These are phyloP conservation scores for Bembecia ichneumoniformis DNA, from an alignment of 2,888 invertebrate genomes.

Conservation along the genomic window DNA sequence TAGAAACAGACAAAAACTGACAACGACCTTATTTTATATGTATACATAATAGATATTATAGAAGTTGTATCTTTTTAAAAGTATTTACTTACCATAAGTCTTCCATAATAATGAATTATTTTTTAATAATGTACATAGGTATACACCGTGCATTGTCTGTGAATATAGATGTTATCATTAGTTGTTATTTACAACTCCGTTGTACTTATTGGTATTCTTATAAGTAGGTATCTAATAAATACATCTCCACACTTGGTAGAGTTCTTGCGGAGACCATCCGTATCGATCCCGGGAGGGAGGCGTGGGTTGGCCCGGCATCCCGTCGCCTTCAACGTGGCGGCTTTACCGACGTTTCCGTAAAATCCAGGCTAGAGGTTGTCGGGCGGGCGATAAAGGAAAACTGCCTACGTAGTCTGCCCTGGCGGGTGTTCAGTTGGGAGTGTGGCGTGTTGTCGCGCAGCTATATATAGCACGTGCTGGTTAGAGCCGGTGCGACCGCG, in stretches of 20 bases:
- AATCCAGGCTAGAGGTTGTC: slow-evolving; percentile 64
- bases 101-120: no score
- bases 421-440: slow-evolving; percentile 57
- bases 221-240: slow-evolving; percentile 21
- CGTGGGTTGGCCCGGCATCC: slow-evolving; percentile 63
- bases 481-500: slow-evolving; percentile 47
- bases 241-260: slow-evolving; percentile 41
- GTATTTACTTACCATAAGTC: no score
- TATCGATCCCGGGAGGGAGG: slow-evolving; percentile 68
- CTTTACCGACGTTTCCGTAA: slow-evolving; percentile 55
- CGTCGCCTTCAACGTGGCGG: slow-evolving; percentile 54
- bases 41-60: no score
- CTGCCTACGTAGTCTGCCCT: slow-evolving; percentile 58
- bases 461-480: slow-evolving; percentile 69
- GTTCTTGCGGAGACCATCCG: slow-evolving; percentile 63
- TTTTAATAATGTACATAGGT: no score
- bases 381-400: slow-evolving; percentile 67
- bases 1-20: no score
- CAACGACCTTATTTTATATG: no score
- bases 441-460: slow-evolving; percentile 56
- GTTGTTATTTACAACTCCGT: slow-evolving; percentile 7
- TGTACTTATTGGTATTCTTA: slow-evolving; percentile 26
- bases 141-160: no score
- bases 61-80: no score
- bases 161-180: no score